Percentiles rank a stretch among this genome's conserved stretches.
These are phyloP conservation scores for Galagoides demidoff DNA, from an alignment of 2,797 vertebrate genomes.

Conservation along the genomic window DNA sequence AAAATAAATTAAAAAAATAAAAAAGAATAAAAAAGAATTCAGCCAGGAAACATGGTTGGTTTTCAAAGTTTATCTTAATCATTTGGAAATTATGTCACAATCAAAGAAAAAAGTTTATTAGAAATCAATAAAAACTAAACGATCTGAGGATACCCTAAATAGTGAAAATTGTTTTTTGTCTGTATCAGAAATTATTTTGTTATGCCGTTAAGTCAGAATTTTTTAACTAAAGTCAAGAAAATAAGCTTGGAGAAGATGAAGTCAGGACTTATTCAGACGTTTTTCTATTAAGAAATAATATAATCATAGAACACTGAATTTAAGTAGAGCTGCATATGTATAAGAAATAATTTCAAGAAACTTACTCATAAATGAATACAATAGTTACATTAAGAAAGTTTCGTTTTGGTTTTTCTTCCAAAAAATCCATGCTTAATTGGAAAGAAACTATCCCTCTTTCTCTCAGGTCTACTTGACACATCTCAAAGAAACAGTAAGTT, in stretches of 20 bases:
- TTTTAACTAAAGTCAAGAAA: background rate
- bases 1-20: no score
- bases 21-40: background rate
- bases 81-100: background rate
- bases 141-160: background rate
- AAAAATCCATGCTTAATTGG: background rate
- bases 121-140: background rate
- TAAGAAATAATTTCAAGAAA: background rate
- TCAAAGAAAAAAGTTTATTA: background rate
- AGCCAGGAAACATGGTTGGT: background rate
- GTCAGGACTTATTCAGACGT: background rate
- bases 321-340: background rate
- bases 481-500: background rate
- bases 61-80: background rate
- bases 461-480: background rate
- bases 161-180: background rate
- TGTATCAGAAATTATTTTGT: background rate
- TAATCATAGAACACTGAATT: background rate
- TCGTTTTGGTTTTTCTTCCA: background rate
- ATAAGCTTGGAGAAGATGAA: background rate
- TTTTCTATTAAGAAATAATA: constrained; percentile 8
- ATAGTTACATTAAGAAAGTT: background rate
- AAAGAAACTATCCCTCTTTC: background rate
- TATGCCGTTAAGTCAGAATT: background rate
- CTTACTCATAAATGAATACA: background rate